A percentile compares a stretch with the other conserved stretches of the same genome.
Conservation (phyloP, 2,797 vertebrate genomes). For the Anableps anableps region DNA sequence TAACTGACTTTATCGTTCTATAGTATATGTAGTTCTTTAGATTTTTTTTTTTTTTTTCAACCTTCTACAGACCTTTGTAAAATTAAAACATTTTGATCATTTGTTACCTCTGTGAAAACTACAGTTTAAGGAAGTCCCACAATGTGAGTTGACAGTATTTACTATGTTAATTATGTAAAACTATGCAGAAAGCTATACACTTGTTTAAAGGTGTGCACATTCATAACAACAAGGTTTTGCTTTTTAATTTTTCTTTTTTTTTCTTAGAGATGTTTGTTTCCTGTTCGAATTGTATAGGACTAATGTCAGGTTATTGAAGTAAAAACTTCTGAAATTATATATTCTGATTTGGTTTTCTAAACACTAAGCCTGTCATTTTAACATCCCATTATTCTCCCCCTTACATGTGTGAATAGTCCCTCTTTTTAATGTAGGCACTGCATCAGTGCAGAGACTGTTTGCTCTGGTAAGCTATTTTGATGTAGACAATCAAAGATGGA, state of each 20-base stretch:
- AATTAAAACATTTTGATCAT: background rate
- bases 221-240: background rate
- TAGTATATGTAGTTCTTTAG: background rate
- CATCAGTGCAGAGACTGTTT: background rate
- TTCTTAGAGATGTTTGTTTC: background rate
- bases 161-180: background rate
- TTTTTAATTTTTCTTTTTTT: background rate
- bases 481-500: background rate
- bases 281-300: background rate
- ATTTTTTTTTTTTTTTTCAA: background rate
- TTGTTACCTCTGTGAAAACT: background rate
- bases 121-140: background rate
- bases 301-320: background rate
- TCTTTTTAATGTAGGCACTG: background rate
- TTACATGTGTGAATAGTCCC: background rate
- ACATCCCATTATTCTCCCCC: background rate
- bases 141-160: background rate
- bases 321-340: background rate
- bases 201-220: background rate
- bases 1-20: background rate
- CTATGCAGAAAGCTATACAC: background rate
- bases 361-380: background rate
- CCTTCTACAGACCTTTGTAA: background rate
- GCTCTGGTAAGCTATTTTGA: background rate
- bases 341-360: background rate